These are phyloP conservation scores for Melierax canorus DNA, from an alignment of 2,113 vertebrate species.

Conservation along the genomic window DNA sequence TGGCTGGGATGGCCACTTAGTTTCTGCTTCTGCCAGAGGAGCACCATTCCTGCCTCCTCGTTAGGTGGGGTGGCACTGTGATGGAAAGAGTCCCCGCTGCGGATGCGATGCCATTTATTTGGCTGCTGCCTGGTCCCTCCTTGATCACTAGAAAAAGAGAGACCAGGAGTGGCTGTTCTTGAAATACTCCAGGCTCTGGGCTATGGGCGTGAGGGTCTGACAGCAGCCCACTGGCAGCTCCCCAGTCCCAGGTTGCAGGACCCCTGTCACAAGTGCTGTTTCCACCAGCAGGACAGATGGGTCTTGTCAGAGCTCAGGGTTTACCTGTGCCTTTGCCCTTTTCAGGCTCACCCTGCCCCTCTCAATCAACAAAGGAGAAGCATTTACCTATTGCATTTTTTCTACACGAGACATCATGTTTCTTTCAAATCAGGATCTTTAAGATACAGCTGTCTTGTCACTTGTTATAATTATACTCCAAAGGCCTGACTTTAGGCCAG, in stretches of 20 bases:
- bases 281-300: neutral
- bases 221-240: neutral
- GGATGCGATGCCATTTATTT: fast-evolving
- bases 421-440: neutral
- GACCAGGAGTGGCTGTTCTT: neutral
- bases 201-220: neutral
- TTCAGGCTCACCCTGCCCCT: neutral
- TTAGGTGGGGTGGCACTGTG: neutral
- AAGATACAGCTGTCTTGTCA: neutral
- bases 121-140: neutral
- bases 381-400: neutral
- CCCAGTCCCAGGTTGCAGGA: neutral
- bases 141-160: neutral
- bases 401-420: neutral
- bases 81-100: neutral
- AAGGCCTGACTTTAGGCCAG: neutral
- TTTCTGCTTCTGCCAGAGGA: neutral
- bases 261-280: neutral
- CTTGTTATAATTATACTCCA: neutral
- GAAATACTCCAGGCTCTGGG: neutral
- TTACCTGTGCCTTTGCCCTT: neutral
- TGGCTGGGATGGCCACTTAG: neutral
- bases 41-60: fast-evolving
- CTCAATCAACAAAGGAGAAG: neutral
- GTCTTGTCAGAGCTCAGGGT: neutral